Conservation (phyloP, 2,113 vertebrate species). For the zebrafish (Danio rerio) region GRCz12tu NC_133186.1:13816501-13817000, state of each 20-base stretch:
- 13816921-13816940: background rate
- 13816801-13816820: constrained; percentile 19
- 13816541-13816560: constrained; percentile 10
- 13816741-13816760: constrained; percentile 24
- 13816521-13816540: constrained; percentile 7
- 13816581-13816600: constrained; percentile 17
- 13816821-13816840: constrained; percentile 33
- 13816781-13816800: constrained; percentile 44
- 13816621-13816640: constrained; percentile 30
- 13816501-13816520: constrained; percentile 29
- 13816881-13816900: background rate
- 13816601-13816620: constrained; percentile 23
- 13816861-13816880: constrained; percentile 13
- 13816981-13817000: background rate
- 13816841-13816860: constrained; percentile 15
- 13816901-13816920: constrained; percentile 17
- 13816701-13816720: constrained; percentile 17
- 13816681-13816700: background rate
- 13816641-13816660: constrained; percentile 3
- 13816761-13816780: constrained; percentile 40
- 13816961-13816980: background rate
- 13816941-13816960: background rate
- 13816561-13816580: constrained; percentile 7
- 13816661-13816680: constrained; percentile 38
- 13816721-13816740: constrained; percentile 11